Percentiles rank a stretch among this genome's conserved stretches.
Conservation (phyloP, 2,888 invertebrate genomes). For the Heliconius charithonia region DNA sequence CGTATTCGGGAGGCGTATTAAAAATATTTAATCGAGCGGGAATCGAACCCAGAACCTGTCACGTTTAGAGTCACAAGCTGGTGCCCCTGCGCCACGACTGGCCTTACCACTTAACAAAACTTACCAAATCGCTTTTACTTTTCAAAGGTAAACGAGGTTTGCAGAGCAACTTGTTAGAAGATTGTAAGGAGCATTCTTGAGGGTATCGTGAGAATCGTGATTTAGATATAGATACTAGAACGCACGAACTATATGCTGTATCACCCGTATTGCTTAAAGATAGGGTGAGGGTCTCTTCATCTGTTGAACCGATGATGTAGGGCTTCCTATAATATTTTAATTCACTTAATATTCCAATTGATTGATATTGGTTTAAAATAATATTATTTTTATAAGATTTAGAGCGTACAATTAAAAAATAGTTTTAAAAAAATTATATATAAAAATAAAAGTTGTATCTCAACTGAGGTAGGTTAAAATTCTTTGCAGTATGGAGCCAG, state of each 20-base stretch:
- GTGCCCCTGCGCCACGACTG: not conserved
- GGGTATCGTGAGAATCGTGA: conserved; percentile 46
- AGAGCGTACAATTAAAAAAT: too few relatives aligned
- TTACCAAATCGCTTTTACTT: conserved; percentile 41
- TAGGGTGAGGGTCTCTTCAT: conserved; percentile 49
- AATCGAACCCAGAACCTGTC: not conserved
- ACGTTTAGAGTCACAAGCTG: not conserved
- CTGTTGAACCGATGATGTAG: conserved; percentile 47
- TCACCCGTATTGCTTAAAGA: conserved; percentile 58
- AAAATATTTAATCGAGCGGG: too few relatives aligned
- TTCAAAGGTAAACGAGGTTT: conserved; percentile 34
- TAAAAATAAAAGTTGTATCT: too few relatives aligned
- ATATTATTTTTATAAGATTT: too few relatives aligned
- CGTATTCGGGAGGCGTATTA: not conserved
- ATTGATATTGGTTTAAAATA: too few relatives aligned
- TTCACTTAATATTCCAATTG: not conserved
- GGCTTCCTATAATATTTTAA: conserved; percentile 27
- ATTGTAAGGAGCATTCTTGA: conserved; percentile 38
- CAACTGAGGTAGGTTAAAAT: not conserved
- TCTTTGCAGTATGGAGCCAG: not conserved
- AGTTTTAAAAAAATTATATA: too few relatives aligned
- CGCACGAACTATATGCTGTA: conserved; percentile 62
- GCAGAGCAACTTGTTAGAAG: conserved; percentile 32
- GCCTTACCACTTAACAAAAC: too few relatives aligned
- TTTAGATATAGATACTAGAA: conserved; percentile 50